Conservation (phyloP, 2,113 vertebrate species). For the Morone saxatilis region DNA sequence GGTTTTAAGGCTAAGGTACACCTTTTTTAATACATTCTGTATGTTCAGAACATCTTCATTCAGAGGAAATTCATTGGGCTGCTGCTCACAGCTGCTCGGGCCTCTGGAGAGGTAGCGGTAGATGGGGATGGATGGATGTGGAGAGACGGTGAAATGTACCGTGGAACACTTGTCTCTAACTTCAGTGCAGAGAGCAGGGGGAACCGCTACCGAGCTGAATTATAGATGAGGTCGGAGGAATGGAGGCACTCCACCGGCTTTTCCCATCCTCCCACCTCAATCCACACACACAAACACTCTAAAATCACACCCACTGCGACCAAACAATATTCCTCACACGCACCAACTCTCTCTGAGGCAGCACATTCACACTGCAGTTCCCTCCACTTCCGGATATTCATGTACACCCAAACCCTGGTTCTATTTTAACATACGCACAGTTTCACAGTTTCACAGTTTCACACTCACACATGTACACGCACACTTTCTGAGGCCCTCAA, state of each 20-base stretch:
- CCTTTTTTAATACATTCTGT: not conserved
- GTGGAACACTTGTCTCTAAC: conserved; percentile 47
- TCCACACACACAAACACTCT: not conserved
- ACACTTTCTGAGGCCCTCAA: not conserved
- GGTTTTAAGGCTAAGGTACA: not conserved
- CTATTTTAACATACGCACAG: not conserved
- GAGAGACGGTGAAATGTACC: conserved; percentile 42
- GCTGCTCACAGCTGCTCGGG: conserved; percentile 18
- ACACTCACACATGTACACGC: conserved; percentile 22
- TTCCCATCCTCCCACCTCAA: conserved; percentile 41
- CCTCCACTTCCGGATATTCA: not conserved
- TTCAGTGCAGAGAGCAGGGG: conserved; percentile 35
- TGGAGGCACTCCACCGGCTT: conserved; percentile 41
- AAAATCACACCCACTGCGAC: conserved; percentile 12
- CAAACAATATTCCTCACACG: conserved; percentile 34
- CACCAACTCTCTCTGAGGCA: conserved; percentile 15
- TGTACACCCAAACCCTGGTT: conserved; percentile 10
- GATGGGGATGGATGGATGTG: conserved; percentile 26
- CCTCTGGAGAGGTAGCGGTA: conserved; percentile 22
- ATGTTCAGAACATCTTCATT: conserved; percentile 12
- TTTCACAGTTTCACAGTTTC: not conserved
- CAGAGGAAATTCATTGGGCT: conserved; percentile 3
- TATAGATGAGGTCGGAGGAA: conserved; percentile 65
- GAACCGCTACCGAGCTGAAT: conserved; percentile 48
- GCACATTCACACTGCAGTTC: conserved; percentile 18